Conservation (phyloP, 2,888 invertebrate genomes). For the Sipha maydis region DNA sequence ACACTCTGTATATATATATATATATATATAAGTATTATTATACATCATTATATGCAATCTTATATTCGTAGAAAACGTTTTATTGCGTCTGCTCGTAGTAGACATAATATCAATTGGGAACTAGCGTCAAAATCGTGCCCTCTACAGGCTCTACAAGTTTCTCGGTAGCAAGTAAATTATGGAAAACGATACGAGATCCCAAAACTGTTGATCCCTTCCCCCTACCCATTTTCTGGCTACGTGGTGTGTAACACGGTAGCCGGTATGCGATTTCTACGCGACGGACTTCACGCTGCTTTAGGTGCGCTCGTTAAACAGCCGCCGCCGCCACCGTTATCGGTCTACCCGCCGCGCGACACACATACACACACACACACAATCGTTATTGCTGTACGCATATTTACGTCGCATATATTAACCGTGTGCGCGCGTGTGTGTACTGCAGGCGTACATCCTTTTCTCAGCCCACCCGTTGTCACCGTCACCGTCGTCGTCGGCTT, state of each 20-base stretch:
- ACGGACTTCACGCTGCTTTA: constrained; percentile 45
- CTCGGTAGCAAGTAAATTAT: too few species aligned
- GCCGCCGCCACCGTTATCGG: background rate
- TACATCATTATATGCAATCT: too few species aligned
- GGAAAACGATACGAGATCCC: background rate
- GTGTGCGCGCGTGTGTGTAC: background rate
- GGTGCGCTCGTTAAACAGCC: constrained; percentile 25
- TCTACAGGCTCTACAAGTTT: too few species aligned
- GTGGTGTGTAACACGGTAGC: constrained; percentile 39
- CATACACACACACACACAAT: background rate
- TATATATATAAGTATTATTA: too few species aligned
- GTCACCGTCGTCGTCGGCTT: background rate
- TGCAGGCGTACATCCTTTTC: constrained; percentile 23
- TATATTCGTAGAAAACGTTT: too few species aligned
- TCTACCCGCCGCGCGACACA: background rate
- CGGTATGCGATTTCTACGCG: background rate
- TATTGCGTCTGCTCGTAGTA: too few species aligned
- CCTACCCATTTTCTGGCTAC: too few species aligned
- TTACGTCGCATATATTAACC: background rate
- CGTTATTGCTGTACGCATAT: background rate
- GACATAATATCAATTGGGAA: too few species aligned
- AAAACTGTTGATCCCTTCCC: too few species aligned
- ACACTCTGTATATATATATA: too few species aligned
- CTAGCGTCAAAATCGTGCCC: too few species aligned
- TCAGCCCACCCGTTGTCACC: constrained; percentile 30